Percentiles rank a stretch among this genome's conserved stretches.
phyloP scores from a whole-genome alignment of 2,113 vertebrate genomes.

The Xenotilapia longispinis region DNA sequence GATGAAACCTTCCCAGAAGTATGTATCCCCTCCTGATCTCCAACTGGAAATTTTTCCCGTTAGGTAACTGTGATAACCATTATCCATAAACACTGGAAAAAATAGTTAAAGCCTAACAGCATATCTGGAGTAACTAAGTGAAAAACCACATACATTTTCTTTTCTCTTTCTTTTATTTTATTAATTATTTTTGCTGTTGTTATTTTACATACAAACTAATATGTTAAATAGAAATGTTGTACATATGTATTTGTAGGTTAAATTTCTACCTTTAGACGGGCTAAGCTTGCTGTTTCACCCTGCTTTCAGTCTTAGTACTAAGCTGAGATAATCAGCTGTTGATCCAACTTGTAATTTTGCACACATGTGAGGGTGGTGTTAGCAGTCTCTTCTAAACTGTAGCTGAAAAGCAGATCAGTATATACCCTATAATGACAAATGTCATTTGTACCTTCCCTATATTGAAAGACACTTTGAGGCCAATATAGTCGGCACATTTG shows the following conservation, averaged over 20 bases:
- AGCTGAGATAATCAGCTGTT: background rate
- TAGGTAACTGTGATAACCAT: background rate
- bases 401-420: background rate
- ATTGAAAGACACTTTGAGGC: background rate
- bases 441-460: background rate
- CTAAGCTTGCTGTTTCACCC: background rate
- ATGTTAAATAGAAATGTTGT: background rate
- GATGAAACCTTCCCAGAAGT: background rate
- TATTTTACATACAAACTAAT: background rate
- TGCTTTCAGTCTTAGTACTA: background rate
- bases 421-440: background rate
- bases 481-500: background rate
- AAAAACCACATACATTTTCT: background rate
- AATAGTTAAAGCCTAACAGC: background rate
- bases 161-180: background rate
- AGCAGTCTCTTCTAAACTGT: background rate
- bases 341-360: background rate
- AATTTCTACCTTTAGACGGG: background rate
- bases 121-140: background rate
- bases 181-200: background rate
- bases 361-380: background rate
- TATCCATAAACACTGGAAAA: background rate
- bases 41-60: background rate
- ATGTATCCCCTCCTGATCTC: background rate
- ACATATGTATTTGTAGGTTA: background rate